Base-by-base conservation (phyloP, 2,888 invertebrate genomes). In the Xiphydria camelus region DNA sequence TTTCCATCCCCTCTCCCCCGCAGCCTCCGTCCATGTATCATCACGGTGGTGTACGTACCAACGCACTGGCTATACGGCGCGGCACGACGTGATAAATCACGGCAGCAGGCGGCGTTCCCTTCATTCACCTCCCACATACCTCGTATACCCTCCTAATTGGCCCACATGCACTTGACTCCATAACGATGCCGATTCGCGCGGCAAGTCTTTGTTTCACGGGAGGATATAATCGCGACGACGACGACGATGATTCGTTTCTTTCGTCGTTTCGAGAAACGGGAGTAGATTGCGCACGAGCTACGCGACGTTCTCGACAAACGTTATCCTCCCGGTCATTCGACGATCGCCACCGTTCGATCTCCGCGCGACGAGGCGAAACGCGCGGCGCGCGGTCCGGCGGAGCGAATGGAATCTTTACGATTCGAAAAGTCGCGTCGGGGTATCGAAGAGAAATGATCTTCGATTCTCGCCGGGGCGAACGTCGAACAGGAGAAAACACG, bases 71-170 rank as follows among this genome's bases (percentile, higher is more conserved):
- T 20, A 15, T 18, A 35, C 17, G 57, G 59, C 57, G 45, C 56
- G 56, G 59, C 61, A 51, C 54, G 61, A 59, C 61, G 65, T 73
- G 70, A 71, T 72, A 72, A 72, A 73, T 71, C 73, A 72, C 70
- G 63, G 61, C 67, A 68, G 62, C 49, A 56, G 60, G 70, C 69
- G 72, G 64, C 67, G 62, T 59, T 62, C 63, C 67, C 65, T 66
- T 64, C 70, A 65, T 68, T 68, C 67, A 61, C 65, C 62, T 57
- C 62, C 62, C 61, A 57, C 63, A 23, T 18, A 9, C 29, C 12
- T 15, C 29, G 12, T 41, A 43, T 46, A 42, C 18, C 23, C 59
- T 55, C 59, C 47, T 57, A 59, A 65, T 65, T 65, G 54, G 62
- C 52, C 60, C 60, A 62, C 59, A 63, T 66, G 64, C 61, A 67